These are phyloP conservation scores for Mythimna albipuncta DNA, from an alignment of 2,888 invertebrate species.

Conservation along the genomic window DNA sequence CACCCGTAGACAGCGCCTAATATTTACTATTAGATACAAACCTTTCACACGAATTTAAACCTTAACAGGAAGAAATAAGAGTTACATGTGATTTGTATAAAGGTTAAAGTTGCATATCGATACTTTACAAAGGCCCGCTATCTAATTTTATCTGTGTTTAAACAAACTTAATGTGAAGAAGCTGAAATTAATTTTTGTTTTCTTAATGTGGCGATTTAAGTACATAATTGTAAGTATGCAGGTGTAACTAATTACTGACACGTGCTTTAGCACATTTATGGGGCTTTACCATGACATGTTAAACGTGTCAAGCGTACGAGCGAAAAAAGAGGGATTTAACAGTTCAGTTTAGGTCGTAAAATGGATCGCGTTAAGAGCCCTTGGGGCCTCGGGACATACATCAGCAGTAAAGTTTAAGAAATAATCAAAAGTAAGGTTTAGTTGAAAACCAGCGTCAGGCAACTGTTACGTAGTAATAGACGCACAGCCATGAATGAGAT, in stretches of 20 bases:
- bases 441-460: no score
- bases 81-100: neutral
- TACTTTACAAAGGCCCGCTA: conserved; percentile 39
- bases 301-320: no score
- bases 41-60: conserved; percentile 19
- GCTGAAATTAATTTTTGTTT: conserved; percentile 42
- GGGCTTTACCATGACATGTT: no score
- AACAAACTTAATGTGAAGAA: conserved; percentile 39
- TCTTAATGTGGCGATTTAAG: conserved; percentile 10
- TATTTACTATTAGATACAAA: neutral
- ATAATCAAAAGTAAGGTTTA: no score
- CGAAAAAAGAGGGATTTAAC: no score
- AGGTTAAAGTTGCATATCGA: conserved; percentile 24
- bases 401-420: no score
- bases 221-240: neutral
- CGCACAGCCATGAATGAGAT: no score
- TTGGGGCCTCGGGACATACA: no score
- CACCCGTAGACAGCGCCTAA: conserved; percentile 18
- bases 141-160: conserved; percentile 49
- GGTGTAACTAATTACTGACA: neutral
- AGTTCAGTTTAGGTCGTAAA: no score
- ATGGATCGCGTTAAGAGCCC: no score
- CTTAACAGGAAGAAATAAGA: neutral
- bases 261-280: neutral
- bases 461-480: no score